These are phyloP conservation scores for Pollenia angustigena DNA, from an alignment of 2,888 invertebrate genomes.

Conservation along the genomic window DNA sequence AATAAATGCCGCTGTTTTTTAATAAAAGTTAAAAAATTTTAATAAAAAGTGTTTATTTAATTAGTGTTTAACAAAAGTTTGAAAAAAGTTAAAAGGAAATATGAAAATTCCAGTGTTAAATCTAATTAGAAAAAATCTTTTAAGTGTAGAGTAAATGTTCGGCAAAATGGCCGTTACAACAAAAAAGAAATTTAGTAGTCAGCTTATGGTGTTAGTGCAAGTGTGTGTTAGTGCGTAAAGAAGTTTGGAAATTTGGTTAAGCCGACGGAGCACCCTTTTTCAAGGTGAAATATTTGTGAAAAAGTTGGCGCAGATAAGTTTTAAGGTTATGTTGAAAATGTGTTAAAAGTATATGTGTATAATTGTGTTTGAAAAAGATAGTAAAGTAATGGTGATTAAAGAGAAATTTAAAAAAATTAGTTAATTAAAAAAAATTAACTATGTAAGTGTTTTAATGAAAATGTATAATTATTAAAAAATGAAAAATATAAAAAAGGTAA, in stretches of 20 bases:
- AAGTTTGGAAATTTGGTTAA: constrained; percentile 10
- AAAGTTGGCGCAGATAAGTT: not conserved
- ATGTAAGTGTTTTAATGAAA: too few species aligned
- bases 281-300: constrained; percentile 10
- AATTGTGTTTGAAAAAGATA: not conserved
- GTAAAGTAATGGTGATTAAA: too few species aligned
- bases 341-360: not conserved
- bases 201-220: not conserved
- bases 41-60: constrained; percentile 23
- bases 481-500: not conserved
- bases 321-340: constrained; percentile 21
- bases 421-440: too few species aligned
- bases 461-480: not conserved
- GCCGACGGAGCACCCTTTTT: constrained; percentile 17
- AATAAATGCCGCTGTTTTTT: not conserved
- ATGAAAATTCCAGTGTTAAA: not conserved
- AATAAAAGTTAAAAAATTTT: not conserved
- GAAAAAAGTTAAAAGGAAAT: not conserved
- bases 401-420: too few species aligned
- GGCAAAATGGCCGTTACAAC: constrained; percentile 9
- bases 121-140: not conserved
- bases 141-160: not conserved
- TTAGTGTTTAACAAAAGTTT: not conserved
- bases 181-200: not conserved
- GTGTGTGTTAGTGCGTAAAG: not conserved